These are phyloP conservation scores for Hyposoter didymator DNA, from an alignment of 2,888 invertebrate species.

Conservation along the genomic window DNA sequence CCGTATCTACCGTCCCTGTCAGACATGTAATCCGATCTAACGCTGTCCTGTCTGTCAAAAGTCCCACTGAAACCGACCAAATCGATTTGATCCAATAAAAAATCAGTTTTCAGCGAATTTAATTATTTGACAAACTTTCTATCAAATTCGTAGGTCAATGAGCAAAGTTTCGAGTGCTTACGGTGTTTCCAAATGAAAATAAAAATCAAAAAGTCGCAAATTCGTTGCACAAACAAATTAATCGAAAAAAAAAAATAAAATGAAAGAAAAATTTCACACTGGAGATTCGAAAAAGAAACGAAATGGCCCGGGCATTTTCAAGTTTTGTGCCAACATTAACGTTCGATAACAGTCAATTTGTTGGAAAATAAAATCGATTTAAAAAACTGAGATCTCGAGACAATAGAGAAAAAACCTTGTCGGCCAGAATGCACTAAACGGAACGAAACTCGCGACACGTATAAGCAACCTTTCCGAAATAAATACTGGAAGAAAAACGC, in stretches of 20 bases:
- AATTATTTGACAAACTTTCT: no score
- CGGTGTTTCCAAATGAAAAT: background rate
- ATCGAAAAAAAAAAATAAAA: background rate
- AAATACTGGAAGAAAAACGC: background rate
- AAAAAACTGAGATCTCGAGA: background rate
- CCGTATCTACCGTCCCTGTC: constrained; percentile 94
- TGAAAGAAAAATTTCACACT: background rate
- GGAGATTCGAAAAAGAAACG: no score
- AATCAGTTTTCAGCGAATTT: background rate
- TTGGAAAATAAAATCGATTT: background rate
- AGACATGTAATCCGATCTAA: constrained; percentile 95
- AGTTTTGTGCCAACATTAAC: background rate
- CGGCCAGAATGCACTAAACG: background rate
- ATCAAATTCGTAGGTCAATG: background rate
- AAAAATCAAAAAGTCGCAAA: background rate
- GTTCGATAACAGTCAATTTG: background rate
- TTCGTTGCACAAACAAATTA: background rate
- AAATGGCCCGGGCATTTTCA: no score
- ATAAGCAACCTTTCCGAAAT: constrained; percentile 4
- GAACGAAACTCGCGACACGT: background rate
- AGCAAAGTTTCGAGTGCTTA: background rate
- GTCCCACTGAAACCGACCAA: constrained; percentile 88
- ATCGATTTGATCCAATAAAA: constrained; percentile 24
- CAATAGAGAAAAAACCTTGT: background rate
- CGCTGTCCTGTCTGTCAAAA: constrained; percentile 95